A percentile compares a stretch with the other conserved stretches of the same genome.
Evolutionary conservation across 92 coral and sea anemone species (phyloP).

Genomic region (Parazoanthus darwini): DNA sequence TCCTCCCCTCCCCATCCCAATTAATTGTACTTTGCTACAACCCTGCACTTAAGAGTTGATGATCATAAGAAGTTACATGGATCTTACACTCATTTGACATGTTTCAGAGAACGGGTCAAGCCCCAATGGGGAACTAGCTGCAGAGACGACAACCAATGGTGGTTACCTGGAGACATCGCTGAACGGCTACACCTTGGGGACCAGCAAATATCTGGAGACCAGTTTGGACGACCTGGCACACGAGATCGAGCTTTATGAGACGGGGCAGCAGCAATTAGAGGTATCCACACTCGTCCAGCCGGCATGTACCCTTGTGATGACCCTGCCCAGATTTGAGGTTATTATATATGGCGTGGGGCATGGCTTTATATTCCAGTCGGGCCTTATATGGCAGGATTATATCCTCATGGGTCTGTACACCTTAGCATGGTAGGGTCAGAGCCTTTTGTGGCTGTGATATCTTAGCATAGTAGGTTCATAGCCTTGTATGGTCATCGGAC

Average conservation of each 20-base stretch:
- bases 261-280: constrained; percentile 43
- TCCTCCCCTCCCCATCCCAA: too few species aligned
- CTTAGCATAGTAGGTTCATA: not conserved
- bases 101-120: constrained; percentile 34
- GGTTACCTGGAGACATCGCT: constrained; percentile 37
- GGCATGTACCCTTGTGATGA: constrained; percentile 35
- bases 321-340: constrained; percentile 36
- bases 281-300: constrained; percentile 31
- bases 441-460: not conserved
- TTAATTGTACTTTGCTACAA: too few species aligned
- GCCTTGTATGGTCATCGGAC: too few species aligned
- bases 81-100: too few species aligned
- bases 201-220: constrained; percentile 72
- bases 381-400: not conserved
- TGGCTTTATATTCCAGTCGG: not conserved
- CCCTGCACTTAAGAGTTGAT: too few species aligned
- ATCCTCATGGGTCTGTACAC: not conserved
- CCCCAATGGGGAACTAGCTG: constrained; percentile 46
- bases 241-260: constrained; percentile 85
- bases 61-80: too few species aligned
- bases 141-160: constrained; percentile 42
- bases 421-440: not conserved
- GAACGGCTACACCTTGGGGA: constrained; percentile 53
- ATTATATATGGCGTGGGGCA: not conserved
- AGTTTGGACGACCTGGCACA: constrained; percentile 86